phyloP scores from a whole-genome alignment of 1,140 invertebrate genomes.

The Caenorhabditis inopinata region DNA sequence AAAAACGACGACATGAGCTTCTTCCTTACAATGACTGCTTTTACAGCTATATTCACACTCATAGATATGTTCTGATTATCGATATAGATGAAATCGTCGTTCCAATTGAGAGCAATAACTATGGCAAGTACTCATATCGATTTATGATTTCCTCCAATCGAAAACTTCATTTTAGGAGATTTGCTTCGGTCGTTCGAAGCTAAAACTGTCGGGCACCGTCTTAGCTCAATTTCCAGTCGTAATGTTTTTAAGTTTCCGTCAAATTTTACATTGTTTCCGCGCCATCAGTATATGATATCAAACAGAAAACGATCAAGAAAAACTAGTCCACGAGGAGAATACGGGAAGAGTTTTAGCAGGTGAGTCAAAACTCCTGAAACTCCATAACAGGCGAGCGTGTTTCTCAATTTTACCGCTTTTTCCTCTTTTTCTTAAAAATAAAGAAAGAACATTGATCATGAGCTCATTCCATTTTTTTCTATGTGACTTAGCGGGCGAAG shows the following conservation, averaged over 20 bases:
- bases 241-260: conserved; percentile 74
- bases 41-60: conserved; percentile 74
- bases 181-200: conserved; percentile 13
- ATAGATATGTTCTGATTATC: conserved; percentile 83
- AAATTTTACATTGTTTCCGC: conserved; percentile 51
- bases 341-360: conserved; percentile 75
- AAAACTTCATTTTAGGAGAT: neutral
- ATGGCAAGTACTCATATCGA: neutral
- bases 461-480: too few relatives aligned
- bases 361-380: too few relatives aligned
- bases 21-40: conserved; percentile 95
- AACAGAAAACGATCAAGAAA: conserved; percentile 67
- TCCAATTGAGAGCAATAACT: conserved; percentile 77
- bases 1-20: conserved; percentile 89
- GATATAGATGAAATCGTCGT: conserved; percentile 94
- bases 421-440: too few relatives aligned
- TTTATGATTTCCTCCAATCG: neutral
- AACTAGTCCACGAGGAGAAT: conserved; percentile 40
- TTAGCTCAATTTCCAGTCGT: conserved; percentile 72
- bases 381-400: too few relatives aligned
- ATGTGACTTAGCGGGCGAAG: too few relatives aligned
- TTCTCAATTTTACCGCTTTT: too few relatives aligned
- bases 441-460: too few relatives aligned
- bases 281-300: conserved; percentile 56
- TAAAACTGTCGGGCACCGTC: conserved; percentile 56